phyloP scores from a whole-genome alignment of 1,140 invertebrate species.

The Stenopsyche tienmushanensis region DNA sequence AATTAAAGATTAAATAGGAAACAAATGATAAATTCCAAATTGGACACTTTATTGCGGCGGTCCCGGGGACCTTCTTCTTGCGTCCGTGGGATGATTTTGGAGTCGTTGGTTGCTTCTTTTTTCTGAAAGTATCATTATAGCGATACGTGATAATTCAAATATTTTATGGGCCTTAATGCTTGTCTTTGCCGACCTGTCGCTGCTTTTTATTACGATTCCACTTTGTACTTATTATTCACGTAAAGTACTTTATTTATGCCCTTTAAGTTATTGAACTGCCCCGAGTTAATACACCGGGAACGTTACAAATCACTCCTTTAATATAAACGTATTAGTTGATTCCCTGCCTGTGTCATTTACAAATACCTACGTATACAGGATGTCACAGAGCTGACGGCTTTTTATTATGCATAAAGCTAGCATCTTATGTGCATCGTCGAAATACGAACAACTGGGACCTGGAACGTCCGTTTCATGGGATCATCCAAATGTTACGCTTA shows the following conservation, averaged over 20 bases:
- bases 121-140: neutral
- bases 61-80: conserved; percentile 1
- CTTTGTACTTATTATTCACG: conserved; percentile 37
- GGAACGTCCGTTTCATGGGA: too few species aligned
- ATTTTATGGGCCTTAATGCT: conserved; percentile 35
- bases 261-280: conserved; percentile 13
- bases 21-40: too few species aligned
- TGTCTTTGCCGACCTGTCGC: conserved; percentile 37
- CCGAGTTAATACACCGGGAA: neutral
- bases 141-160: conserved; percentile 38
- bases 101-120: conserved; percentile 17
- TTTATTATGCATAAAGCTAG: too few species aligned
- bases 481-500: too few species aligned
- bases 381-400: too few species aligned
- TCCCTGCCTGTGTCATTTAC: too few species aligned
- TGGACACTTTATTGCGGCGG: too few species aligned
- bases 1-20: too few species aligned
- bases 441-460: too few species aligned
- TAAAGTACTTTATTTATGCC: conserved; percentile 37
- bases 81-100: conserved; percentile 28
- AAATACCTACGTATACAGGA: too few species aligned
- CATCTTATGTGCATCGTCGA: too few species aligned
- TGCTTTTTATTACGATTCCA: conserved; percentile 36
- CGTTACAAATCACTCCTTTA: conserved; percentile 3
- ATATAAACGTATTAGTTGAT: neutral